These are phyloP conservation scores for Gymnarchus niloticus DNA, from an alignment of 2,113 vertebrate genomes.

Conservation along the genomic window DNA sequence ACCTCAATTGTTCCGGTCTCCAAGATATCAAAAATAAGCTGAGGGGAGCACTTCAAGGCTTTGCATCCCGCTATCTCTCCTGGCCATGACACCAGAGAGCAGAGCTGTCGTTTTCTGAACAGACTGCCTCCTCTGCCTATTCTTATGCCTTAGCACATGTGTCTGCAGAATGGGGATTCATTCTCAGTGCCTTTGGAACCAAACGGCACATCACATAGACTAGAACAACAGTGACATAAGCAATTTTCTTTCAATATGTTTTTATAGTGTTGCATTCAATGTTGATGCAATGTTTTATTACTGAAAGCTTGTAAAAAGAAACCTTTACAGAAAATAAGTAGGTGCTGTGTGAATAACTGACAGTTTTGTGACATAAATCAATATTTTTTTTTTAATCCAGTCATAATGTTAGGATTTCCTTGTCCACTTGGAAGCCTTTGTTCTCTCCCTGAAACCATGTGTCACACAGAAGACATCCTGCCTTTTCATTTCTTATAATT, in stretches of 20 bases:
- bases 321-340: background rate
- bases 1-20: background rate
- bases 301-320: no score
- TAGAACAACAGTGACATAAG: background rate
- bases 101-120: background rate
- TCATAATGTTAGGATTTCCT: background rate
- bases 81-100: background rate
- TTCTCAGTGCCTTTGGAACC: background rate
- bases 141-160: conserved; percentile 1
- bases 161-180: background rate
- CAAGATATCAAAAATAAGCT: conserved; percentile 11
- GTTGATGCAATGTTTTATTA: background rate
- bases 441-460: background rate
- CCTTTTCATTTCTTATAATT: background rate
- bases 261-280: background rate
- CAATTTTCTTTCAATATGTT: background rate
- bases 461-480: background rate
- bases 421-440: background rate
- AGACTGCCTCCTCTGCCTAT: background rate
- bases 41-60: conserved; percentile 11
- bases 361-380: conserved; percentile 15
- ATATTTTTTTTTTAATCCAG: background rate
- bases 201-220: background rate
- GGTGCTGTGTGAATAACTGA: background rate
- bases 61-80: conserved; percentile 6